Conservation (phyloP, 2,113 vertebrate genomes). For the Cavia aperea region DNA sequence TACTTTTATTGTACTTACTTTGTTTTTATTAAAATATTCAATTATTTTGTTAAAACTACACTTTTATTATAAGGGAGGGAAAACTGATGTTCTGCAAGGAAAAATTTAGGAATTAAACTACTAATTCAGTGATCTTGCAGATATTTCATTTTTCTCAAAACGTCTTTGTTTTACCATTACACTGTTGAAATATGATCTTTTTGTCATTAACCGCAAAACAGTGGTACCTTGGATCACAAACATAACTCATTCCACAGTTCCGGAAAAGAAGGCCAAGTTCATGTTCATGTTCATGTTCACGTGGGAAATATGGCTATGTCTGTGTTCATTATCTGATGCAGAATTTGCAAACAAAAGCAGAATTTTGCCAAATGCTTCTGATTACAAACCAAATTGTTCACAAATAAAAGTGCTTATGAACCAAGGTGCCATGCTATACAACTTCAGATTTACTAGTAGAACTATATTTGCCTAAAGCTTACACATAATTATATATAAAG, state of each 20-base stretch:
- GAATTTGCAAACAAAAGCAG: not conserved
- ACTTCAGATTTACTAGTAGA: constrained; percentile 41
- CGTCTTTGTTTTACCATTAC: not conserved
- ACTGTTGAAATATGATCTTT: constrained; percentile 11
- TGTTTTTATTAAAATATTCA: constrained; percentile 28
- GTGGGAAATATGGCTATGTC: not conserved
- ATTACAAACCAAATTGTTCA: not conserved
- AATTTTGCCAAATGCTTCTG: not conserved
- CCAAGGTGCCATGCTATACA: not conserved
- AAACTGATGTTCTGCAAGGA: constrained; percentile 35
- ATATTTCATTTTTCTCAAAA: constrained; percentile 18
- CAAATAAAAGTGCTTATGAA: not conserved
- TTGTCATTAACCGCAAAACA: constrained; percentile 37
- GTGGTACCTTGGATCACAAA: not conserved
- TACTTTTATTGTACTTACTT: constrained; percentile 33
- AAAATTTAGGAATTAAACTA: constrained; percentile 7
- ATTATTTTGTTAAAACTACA: constrained; percentile 10
- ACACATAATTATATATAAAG: not conserved
- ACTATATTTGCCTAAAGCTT: constrained; percentile 23
- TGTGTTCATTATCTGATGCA: not conserved
- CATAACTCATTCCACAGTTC: not conserved
- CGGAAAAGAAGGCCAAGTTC: not conserved
- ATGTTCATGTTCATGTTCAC: not conserved
- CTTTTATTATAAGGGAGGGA: constrained; percentile 4
- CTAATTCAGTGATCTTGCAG: constrained; percentile 2